Conservation (phyloP, 1,140 invertebrate genomes). For the Drosophila pandora region DNA sequence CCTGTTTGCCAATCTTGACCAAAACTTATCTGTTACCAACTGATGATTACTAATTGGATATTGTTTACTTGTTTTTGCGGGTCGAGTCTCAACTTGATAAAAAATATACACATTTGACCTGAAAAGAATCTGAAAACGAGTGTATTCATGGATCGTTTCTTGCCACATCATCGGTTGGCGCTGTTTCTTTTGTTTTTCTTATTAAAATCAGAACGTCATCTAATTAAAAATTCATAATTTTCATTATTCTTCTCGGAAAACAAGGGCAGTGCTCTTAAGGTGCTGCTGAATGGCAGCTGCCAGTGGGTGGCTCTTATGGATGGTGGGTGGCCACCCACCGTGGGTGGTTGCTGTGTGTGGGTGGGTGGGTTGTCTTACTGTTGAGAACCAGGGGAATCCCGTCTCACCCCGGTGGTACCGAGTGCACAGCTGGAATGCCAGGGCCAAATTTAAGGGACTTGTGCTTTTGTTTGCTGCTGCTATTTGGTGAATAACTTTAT, state of each 20-base stretch:
- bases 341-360: neutral
- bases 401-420: constrained; percentile 4
- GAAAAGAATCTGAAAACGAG: constrained; percentile 3
- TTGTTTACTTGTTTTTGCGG: constrained; percentile 22
- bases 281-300: constrained; percentile 28
- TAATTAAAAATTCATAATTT: constrained; percentile 78
- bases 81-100: constrained; percentile 2
- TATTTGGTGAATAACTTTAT: constrained; percentile 72
- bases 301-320: neutral
- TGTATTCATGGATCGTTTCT: constrained; percentile 28
- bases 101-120: neutral
- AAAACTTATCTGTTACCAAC: neutral
- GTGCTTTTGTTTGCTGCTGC: constrained; percentile 56
- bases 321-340: constrained; percentile 9
- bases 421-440: constrained; percentile 37
- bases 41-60: constrained; percentile 8
- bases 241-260: constrained; percentile 68
- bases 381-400: neutral
- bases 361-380: constrained; percentile 5
- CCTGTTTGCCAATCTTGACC: neutral
- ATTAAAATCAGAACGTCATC: constrained; percentile 64
- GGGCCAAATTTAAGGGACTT: neutral
- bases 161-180: constrained; percentile 4
- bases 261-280: constrained; percentile 45
- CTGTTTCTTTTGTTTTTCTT: constrained; percentile 26